Evolutionary conservation across 2,797 vertebrate species (phyloP), one percentile per base, ranked within the genome.

Genomic region (Lepilemur septentrionalis): DNA sequence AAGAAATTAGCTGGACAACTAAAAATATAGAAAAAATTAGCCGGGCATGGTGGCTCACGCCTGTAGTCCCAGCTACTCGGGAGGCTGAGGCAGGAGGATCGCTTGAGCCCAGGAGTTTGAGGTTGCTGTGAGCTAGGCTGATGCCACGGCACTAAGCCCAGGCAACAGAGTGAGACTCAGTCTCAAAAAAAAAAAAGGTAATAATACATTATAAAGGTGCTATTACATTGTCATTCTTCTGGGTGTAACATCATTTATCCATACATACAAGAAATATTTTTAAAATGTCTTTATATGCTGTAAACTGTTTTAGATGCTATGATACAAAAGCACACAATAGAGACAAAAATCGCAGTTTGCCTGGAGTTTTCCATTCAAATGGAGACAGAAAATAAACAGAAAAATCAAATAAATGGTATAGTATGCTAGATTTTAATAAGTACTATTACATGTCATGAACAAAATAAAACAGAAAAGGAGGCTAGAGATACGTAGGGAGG

Each of bases 41-140:
- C 22, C 0, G 22, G 55, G 22, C 22, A 10, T 10, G 55, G 55
- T 23, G 55, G 22, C 1, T 0, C 22, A 1, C 10, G 22, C 55
- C 22, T 57, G 55, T 57, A 10, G 55, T 57, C 55, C 55, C 55
- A 57, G 55, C 55, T 57, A 57, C 55, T 10, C 3, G 1, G 55
- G 55, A 57, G 55, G 7, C 55, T 57, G 23, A 57, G 23, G 9
- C 55, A 57, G 55, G 3, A 25, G 22, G 22, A 57, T 57, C 1
- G 1, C 55, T 57, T 25, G 22, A 57, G 55, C 8, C 55, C 22
- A 57, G 22, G 55, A 57, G 22, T 57, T 10, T 57, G 22, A 57
- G 22, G 55, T 10, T 57, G 22, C 55, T 57, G 55, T 25, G 55
- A 57, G 55, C 22, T 11, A 25, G 55, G 55, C 55, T 25, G 55